Base-by-base conservation (phyloP, 2,797 vertebrate species). In the Melanotaenia boesemani region DNA sequence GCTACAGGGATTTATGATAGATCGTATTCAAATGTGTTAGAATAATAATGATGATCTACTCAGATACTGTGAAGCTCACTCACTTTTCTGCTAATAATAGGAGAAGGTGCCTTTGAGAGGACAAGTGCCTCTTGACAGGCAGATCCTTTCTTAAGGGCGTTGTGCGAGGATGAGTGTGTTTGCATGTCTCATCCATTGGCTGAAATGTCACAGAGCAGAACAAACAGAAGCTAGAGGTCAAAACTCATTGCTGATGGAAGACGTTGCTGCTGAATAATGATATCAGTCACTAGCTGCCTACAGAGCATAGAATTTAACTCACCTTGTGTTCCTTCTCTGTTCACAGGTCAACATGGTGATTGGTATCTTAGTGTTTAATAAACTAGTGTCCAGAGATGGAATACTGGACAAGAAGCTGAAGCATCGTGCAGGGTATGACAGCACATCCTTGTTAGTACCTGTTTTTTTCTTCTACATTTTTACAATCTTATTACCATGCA, bases 341-440 rank as follows among this genome's bases (percentile, higher is more conserved):
- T 86, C 88, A 81, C 95, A 99, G 98, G 98, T 99, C 90, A 99
- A 99, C 94, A 99, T 99, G 98, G 98, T 99, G 94, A 99, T 99
- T 89, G 98, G 98, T 87, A 99, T 99, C 94, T 95, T 99, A 94
- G 98, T 99, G 88, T 99, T 99, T 96, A 99, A 99, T 95, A 99
- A 99, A 92, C 96, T 99, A 89, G 98, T 99, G 95, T 99, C 98
- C 92, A 98, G 98, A 95, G 98, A 99, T 91, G 98, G 98, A 81
- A 99, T 99, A 85, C 96, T 99, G 95, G 98, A 99, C 95, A 99
- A 99, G 95, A 99, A 99, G 91, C 95, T 99, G 90, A 99, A 99
- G 95, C 98, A 99, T 90, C 96, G 98, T 94, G 97, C 97, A 71
- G 97, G 98, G 97, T 99, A 97, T 97, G 97, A 90, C 92, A 92